A percentile compares a stretch with the other conserved stretches of the same genome.
Conservation (phyloP, 2,113 vertebrate species). For the Pan paniscus region DNA sequence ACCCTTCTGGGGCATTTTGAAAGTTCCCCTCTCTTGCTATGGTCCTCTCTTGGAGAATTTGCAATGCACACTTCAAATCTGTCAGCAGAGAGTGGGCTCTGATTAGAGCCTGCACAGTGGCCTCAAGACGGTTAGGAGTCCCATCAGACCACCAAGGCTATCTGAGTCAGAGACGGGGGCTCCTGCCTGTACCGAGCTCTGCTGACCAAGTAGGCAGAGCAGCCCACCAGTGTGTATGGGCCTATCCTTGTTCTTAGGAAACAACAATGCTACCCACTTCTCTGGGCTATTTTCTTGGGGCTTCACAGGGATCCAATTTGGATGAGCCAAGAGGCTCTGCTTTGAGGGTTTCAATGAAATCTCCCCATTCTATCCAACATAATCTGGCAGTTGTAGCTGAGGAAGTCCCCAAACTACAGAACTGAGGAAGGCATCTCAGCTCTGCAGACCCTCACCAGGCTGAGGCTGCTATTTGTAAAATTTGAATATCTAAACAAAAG, state of each 20-base stretch:
- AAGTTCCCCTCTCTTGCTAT: neutral
- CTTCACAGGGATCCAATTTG: neutral
- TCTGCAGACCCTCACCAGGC: neutral
- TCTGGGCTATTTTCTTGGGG: neutral
- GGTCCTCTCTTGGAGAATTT: neutral
- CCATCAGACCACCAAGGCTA: neutral
- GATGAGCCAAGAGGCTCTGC: neutral
- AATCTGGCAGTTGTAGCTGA: neutral
- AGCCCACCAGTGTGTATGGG: neutral
- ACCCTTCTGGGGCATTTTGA: neutral
- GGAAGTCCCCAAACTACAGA: constrained; percentile 1
- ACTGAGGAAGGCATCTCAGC: neutral
- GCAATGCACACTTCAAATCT: neutral
- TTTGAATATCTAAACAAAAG: constrained; percentile 20
- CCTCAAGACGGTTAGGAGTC: neutral
- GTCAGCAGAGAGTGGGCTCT: neutral
- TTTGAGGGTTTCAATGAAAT: neutral
- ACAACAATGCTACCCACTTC: neutral
- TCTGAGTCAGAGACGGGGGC: neutral
- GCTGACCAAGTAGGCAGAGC: neutral
- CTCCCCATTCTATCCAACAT: neutral
- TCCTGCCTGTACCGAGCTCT: neutral
- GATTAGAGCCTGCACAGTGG: neutral
- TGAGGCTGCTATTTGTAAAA: neutral
- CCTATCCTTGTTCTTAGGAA: neutral